phyloP scores from a whole-genome alignment of 2,113 vertebrate genomes.

The Sceloporus undulatus region DNA sequence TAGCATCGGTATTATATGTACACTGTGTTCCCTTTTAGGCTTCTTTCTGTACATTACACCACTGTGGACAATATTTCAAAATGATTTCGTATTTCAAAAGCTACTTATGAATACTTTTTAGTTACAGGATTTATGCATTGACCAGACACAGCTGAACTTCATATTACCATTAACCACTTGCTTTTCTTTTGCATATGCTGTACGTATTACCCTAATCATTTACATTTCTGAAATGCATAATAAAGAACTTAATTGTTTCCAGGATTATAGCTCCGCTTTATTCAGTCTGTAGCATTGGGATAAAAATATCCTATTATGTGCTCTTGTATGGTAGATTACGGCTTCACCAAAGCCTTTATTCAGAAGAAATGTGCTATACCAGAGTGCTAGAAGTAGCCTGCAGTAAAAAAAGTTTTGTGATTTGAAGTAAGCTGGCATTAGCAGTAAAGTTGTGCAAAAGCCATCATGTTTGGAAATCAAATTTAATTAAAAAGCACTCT shows the following conservation, averaged over 20 bases:
- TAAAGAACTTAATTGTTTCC: conserved; percentile 67
- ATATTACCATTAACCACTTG: conserved; percentile 50
- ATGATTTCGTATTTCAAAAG: conserved; percentile 22
- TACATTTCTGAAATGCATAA: conserved; percentile 45
- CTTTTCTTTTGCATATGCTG: conserved; percentile 58
- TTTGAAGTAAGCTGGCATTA: conserved; percentile 52
- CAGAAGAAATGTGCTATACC: conserved; percentile 61
- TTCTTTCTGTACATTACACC: conserved; percentile 30
- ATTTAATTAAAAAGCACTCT: conserved; percentile 77
- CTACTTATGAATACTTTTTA: conserved; percentile 35
- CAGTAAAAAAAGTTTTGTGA: conserved; percentile 62
- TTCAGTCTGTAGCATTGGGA: conserved; percentile 51
- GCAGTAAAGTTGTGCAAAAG: conserved; percentile 67
- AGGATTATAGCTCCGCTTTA: conserved; percentile 68
- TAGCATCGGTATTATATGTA: conserved; percentile 16
- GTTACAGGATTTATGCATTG: conserved; percentile 43
- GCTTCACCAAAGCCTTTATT: conserved; percentile 64
- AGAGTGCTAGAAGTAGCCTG: conserved; percentile 64
- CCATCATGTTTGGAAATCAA: conserved; percentile 78
- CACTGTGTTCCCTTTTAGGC: not conserved
- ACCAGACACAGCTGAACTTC: not conserved
- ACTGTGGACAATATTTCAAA: conserved; percentile 48
- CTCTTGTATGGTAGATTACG: conserved; percentile 60
- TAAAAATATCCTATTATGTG: conserved; percentile 66
- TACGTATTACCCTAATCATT: conserved; percentile 54